A percentile compares a stretch with the other conserved stretches of the same genome.
Conservation (phyloP, 1,140 invertebrate species). For the Monochamus saltuarius region DNA sequence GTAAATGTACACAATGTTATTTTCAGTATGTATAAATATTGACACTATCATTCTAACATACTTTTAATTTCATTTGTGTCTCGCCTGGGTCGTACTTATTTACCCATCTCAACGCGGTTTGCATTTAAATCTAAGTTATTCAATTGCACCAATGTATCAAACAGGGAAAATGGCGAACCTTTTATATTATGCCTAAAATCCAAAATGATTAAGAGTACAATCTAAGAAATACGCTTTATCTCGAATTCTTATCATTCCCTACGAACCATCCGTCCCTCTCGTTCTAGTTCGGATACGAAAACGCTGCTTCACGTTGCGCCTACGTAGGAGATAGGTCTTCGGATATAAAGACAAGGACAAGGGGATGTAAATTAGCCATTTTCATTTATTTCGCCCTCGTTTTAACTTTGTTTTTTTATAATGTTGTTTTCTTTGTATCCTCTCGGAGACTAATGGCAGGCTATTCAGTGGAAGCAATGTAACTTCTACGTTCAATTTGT, state of each 20-base stretch:
- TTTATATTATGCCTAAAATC: slow-evolving; percentile 19
- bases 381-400: slow-evolving; percentile 45
- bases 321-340: slow-evolving; percentile 7
- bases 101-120: too few species aligned
- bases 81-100: too few species aligned
- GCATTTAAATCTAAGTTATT: too few species aligned
- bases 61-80: too few species aligned
- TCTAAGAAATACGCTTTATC: slow-evolving; percentile 38
- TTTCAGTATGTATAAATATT: too few species aligned
- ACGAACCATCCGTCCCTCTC: slow-evolving; percentile 3
- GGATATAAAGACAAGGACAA: slow-evolving; percentile 29
- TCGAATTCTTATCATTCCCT: slow-evolving; percentile 18
- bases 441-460: slow-evolving; percentile 36
- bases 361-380: slow-evolving; percentile 46
- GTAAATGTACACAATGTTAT: too few species aligned
- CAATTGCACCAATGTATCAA: too few species aligned
- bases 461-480: slow-evolving; percentile 39
- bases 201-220: slow-evolving; percentile 43
- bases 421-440: slow-evolving; percentile 30
- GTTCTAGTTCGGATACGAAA: background rate
- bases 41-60: too few species aligned
- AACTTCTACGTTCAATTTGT: slow-evolving; percentile 38
- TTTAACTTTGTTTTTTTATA: slow-evolving; percentile 36
- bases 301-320: slow-evolving; percentile 3
- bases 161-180: too few species aligned